Evolutionary conservation across 2,113 vertebrate genomes (phyloP), one percentile per base, ranked within the genome.

Genomic region (Cricetomys ansorgei): DNA sequence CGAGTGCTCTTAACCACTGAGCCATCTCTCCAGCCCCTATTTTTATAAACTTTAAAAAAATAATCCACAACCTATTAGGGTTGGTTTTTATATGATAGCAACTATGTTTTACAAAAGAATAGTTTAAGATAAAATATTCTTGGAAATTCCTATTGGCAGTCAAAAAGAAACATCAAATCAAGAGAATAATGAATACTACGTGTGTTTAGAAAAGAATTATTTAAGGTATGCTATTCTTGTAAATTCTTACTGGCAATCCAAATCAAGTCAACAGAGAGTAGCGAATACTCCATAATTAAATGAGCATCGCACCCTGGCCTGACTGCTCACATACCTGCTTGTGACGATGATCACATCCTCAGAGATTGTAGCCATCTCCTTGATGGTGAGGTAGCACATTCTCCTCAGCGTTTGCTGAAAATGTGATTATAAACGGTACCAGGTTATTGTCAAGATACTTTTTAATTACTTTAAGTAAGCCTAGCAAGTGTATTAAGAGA

Each of bases 341-440:
- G 99, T 99, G 89, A 99, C 99, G 76, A 99, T 99, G 98, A 99
- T 99, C 92, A 99, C 99, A 43, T 99, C 99, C 98, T 99, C 99
- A 8, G 99, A 99, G 96, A 99, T 99, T 96, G 99, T 99, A 77
- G 99, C 99, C 99, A 99, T 99, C 98, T 99, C 99, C 95, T 99
- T 99, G 97, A 99, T 99, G 0, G 99, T 99, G 45, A 99, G 98
- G 98, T 99, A 99, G 94, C 99, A 99, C 99, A 99, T 99, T 94
- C 99, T 99, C 87, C 99, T 98, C 77, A 99, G 98, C 50, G 99
- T 99, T 99, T 99, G 99, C 99, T 99, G 97, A 92, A 92, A 96
- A 69, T 1, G 43, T 1, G 96, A 94, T 94, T 86, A 92, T 12
- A 90, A 88, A 97, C 96, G 45, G 43, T 64, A 95, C 87, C 8